Evolutionary conservation across 2,797 vertebrate species (phyloP).

Genomic region (Falco rusticolus): DNA sequence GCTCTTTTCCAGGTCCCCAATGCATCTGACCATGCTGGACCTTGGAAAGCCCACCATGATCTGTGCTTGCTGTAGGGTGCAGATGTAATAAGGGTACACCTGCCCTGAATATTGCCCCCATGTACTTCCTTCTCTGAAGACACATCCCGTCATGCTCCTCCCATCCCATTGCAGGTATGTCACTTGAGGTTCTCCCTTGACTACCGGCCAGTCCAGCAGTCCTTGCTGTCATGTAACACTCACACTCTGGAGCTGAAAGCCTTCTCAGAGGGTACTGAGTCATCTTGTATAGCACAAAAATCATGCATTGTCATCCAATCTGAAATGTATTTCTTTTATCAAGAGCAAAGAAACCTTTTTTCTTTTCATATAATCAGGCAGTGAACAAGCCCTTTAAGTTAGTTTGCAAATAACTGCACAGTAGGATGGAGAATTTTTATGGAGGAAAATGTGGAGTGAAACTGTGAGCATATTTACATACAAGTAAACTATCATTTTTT

Average conservation of each 20-base stretch:
- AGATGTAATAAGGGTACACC: background rate
- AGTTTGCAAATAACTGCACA: background rate
- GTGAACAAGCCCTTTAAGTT: background rate
- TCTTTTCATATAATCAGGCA: background rate
- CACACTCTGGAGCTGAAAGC: background rate
- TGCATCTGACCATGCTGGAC: background rate
- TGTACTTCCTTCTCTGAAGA: background rate
- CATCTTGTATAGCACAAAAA: background rate
- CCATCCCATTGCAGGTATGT: background rate
- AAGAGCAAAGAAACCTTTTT: background rate
- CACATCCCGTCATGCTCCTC: background rate
- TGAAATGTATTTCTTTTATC: background rate
- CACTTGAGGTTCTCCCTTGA: background rate
- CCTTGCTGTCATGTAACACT: accelerated
- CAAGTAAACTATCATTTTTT: background rate
- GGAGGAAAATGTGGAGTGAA: background rate
- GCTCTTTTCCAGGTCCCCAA: background rate
- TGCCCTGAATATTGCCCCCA: background rate
- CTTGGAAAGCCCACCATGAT: background rate
- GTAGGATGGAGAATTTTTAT: background rate
- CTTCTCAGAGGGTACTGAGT: background rate
- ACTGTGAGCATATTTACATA: background rate
- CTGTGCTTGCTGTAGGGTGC: background rate
- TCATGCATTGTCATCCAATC: background rate
- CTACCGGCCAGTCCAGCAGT: background rate